Percentiles rank a stretch among this genome's conserved stretches.
These are phyloP conservation scores for Ictalurus furcatus DNA, from an alignment of 2,113 vertebrate genomes.

Conservation along the genomic window DNA sequence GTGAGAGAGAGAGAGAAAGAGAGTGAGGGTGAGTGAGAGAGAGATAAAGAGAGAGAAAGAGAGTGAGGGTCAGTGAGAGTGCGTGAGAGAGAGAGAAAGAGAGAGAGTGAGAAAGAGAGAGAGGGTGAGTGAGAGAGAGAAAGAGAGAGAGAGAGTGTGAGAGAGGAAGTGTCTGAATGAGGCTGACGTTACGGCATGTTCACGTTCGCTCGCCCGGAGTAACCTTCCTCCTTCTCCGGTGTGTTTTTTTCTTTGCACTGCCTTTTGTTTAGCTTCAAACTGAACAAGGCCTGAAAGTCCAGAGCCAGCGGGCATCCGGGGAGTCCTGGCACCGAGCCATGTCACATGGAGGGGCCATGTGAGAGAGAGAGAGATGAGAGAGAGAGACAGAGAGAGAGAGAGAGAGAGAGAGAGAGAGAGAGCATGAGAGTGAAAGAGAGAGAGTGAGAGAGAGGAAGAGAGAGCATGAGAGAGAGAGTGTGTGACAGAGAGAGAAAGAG, in stretches of 20 bases:
- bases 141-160: slow-evolving; percentile 9
- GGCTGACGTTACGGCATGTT: slow-evolving; percentile 70
- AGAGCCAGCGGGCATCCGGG: slow-evolving; percentile 73
- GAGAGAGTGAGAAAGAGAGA: too few relatives aligned
- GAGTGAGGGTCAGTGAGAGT: too few relatives aligned
- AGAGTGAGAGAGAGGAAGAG: background rate
- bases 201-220: slow-evolving; percentile 54
- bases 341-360: slow-evolving; percentile 78
- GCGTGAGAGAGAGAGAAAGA: too few relatives aligned
- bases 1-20: too few relatives aligned
- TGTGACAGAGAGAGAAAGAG: background rate
- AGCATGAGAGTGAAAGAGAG: background rate
- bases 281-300: slow-evolving; percentile 74
- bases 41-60: too few relatives aligned
- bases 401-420: background rate
- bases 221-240: slow-evolving; percentile 52
- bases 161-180: slow-evolving; percentile 61
- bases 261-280: slow-evolving; percentile 75
- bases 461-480: background rate
- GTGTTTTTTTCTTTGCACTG: slow-evolving; percentile 35
- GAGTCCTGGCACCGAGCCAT: slow-evolving; percentile 71
- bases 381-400: background rate
- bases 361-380: slow-evolving; percentile 50
- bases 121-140: slow-evolving; percentile 1
- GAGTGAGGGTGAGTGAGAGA: too few relatives aligned